These are phyloP conservation scores for Lasioglossum pauxillum DNA, from an alignment of 2,888 invertebrate species.

Conservation along the genomic window DNA sequence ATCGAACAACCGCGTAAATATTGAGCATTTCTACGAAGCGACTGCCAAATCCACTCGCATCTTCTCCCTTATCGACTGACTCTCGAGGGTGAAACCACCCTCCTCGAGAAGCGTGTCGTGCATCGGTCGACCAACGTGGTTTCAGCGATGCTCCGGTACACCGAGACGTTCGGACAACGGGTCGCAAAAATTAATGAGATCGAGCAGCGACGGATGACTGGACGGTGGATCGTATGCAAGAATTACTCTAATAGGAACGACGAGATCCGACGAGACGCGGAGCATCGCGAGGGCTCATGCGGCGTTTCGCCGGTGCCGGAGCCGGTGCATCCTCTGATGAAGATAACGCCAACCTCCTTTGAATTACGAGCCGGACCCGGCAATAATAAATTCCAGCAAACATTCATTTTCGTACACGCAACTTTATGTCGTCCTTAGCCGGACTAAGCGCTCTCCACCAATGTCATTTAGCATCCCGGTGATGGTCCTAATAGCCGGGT, in stretches of 20 bases:
- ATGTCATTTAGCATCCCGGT: conserved; percentile 83
- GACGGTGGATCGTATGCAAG: conserved; percentile 8
- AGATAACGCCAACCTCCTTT: conserved; percentile 84
- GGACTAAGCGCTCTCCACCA: conserved; percentile 81
- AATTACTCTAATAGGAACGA: conserved; percentile 68
- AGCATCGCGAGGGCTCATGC: conserved; percentile 75
- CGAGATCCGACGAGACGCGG: conserved; percentile 68
- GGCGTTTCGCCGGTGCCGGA: conserved; percentile 68
- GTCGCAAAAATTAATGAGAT: not conserved
- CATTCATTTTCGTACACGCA: conserved; percentile 84
- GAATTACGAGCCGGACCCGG: conserved; percentile 82
- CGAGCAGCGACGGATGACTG: conserved; percentile 4
- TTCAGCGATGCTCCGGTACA: not conserved
- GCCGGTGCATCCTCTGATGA: conserved; percentile 81
- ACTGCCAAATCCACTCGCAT: conserved; percentile 70
- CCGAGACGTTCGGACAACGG: not conserved
- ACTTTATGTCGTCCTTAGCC: conserved; percentile 84
- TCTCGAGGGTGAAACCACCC: conserved; percentile 47
- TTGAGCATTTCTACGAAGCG: conserved; percentile 69
- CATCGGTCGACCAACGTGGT: conserved; percentile 45
- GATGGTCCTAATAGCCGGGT: conserved; percentile 82
- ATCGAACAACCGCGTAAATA: conserved; percentile 73
- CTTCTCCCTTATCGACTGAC: conserved; percentile 69
- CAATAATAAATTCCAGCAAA: conserved; percentile 84
- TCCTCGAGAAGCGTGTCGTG: conserved; percentile 27